These are phyloP conservation scores for Lerista edwardsae DNA, from an alignment of 2,797 vertebrate genomes.

Conservation along the genomic window DNA sequence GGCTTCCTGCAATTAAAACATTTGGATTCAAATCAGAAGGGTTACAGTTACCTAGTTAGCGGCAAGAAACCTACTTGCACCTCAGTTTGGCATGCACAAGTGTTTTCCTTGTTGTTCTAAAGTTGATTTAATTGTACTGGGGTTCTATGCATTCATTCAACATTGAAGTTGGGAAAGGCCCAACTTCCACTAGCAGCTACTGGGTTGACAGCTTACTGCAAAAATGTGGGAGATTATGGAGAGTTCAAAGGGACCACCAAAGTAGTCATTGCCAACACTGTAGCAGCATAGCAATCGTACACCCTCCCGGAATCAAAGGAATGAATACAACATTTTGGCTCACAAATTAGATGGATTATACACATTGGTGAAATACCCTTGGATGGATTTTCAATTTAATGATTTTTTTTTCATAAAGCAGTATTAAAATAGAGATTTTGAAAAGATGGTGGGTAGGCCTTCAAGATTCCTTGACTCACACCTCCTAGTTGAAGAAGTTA, in stretches of 20 bases:
- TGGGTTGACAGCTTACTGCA: slow-evolving; percentile 7
- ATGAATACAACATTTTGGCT: neutral
- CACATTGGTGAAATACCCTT: neutral
- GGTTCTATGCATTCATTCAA: slow-evolving; percentile 49
- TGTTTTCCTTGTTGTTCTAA: slow-evolving; percentile 43
- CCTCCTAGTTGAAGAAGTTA: too few species aligned
- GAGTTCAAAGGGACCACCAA: slow-evolving; percentile 12
- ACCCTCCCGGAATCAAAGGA: neutral
- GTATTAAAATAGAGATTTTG: too few species aligned
- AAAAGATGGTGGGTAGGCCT: too few species aligned
- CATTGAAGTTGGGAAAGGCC: slow-evolving; percentile 4
- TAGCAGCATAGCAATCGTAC: neutral
- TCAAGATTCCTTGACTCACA: too few species aligned
- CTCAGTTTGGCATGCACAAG: slow-evolving; percentile 43
- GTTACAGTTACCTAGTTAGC: slow-evolving; percentile 55
- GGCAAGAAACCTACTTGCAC: slow-evolving; percentile 31
- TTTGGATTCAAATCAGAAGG: slow-evolving; percentile 67
- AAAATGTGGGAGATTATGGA: slow-evolving; percentile 27
- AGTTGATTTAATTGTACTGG: slow-evolving; percentile 45
- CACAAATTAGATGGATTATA: neutral
- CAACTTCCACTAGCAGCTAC: neutral
- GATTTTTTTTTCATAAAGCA: too few species aligned
- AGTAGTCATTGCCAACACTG: neutral
- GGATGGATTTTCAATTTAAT: neutral
- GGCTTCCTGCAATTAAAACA: slow-evolving; percentile 18